Evolutionary conservation across 1,140 invertebrate genomes (phyloP), one percentile per base, ranked within the genome.

Genomic region (Drepana arcuata): DNA sequence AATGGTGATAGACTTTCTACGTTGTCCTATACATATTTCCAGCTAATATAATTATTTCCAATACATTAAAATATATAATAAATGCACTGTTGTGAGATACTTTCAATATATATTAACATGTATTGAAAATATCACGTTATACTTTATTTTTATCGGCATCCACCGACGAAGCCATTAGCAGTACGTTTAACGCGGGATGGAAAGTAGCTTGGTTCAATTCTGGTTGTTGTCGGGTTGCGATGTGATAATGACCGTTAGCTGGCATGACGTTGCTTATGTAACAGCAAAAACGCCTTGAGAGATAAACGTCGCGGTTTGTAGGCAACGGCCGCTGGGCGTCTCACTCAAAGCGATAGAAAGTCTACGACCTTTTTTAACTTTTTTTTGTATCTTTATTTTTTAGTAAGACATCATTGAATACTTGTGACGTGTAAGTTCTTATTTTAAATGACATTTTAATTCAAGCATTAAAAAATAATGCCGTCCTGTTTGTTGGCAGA

Each of bases 241-340:
- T 31, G 48, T 37, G 32, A 33, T 41, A 46, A 51, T 67, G 59
- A 55, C 48, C 37, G 44, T 44, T 38, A 53, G 57, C 11, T 24
- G 40, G 40, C 43, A 43, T 59, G 62, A 55, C 48, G 31, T 59
- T 59, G 37, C 44, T 51, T 52, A 57, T 47, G 11, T 27, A 24
- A 14, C 31, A 28, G 41, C 47, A 50, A 59, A 48, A 54, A 49
- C 45, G 27, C 28, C 24, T 3, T 3, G n/a, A 3, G 24, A 26
- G 10, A 26, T 26, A 3, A 10, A 26, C 4, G 6, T 3, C n/a
- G 24, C 24, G 10, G 24, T 7, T 6, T 6, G 6, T 26, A 5
- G 4, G 18, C 9, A 21, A 21, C 4, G 6, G n/a, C 2, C 24
- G 24, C 6, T 21, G n/a, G 24, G 6, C 24, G 10, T 26, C 24